Evolutionary conservation across 2,888 invertebrate genomes (phyloP).

Genomic region (Cantharis flavilabris): DNA sequence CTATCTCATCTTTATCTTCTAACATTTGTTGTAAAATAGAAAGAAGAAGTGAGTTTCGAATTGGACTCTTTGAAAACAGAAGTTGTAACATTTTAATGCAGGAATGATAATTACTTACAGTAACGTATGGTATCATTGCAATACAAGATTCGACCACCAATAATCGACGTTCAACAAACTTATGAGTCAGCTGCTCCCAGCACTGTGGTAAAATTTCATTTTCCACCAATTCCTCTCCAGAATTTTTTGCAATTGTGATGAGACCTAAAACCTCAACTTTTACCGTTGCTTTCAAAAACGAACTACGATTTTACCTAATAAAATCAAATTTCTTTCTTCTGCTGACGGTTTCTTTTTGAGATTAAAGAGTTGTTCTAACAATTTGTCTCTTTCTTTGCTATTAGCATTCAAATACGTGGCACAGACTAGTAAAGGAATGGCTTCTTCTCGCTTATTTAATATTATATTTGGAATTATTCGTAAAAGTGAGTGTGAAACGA

Average conservation of each 20-base stretch:
- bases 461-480: constrained; percentile 71
- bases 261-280: constrained; percentile 49
- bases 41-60: constrained; percentile 69
- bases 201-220: constrained; percentile 71
- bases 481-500: constrained; percentile 62
- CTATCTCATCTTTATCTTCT: constrained; percentile 67
- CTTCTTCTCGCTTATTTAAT: constrained; percentile 70
- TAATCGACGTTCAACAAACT: constrained; percentile 67
- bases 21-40: constrained; percentile 76
- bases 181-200: constrained; percentile 74
- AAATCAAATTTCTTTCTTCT: constrained; percentile 64
- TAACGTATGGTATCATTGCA: constrained; percentile 66
- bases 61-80: constrained; percentile 56
- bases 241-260: constrained; percentile 55
- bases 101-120: constrained; percentile 54
- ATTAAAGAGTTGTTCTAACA: constrained; percentile 70
- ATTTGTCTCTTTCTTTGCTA: constrained; percentile 62
- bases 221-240: constrained; percentile 61
- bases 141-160: constrained; percentile 72
- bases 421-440: constrained; percentile 67
- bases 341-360: constrained; percentile 72
- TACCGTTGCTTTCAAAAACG: neutral
- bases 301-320: constrained; percentile 54
- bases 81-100: neutral
- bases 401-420: constrained; percentile 65